These are phyloP conservation scores for Liparis tanakae DNA, from an alignment of 2,797 vertebrate genomes.

Conservation along the genomic window DNA sequence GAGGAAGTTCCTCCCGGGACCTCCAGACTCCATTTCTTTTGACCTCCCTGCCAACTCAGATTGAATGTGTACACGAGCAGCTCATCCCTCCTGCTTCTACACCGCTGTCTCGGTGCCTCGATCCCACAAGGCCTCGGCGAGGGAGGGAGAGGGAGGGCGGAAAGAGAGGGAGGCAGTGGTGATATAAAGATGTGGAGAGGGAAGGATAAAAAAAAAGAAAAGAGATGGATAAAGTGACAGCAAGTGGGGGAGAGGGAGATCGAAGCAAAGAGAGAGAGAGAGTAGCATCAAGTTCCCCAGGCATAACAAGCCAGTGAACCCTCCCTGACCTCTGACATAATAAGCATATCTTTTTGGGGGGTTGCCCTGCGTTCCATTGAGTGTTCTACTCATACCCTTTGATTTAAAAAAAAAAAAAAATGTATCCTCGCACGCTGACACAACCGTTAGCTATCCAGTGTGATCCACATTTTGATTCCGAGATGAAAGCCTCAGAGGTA, in stretches of 20 bases:
- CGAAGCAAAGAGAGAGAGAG: conserved; percentile 65
- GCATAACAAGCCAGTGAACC: conserved; percentile 77
- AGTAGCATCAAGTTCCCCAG: conserved; percentile 74
- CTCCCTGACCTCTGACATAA: conserved; percentile 82
- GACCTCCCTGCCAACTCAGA: conserved; percentile 81
- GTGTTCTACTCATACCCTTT: conserved; percentile 79
- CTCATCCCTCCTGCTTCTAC: conserved; percentile 79
- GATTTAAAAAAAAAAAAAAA: no score
- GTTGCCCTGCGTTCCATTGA: conserved; percentile 67
- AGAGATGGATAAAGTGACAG: conserved; percentile 67
- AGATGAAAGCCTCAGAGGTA: conserved; percentile 80
- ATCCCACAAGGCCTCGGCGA: conserved; percentile 69
- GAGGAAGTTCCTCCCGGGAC: conserved; percentile 76
- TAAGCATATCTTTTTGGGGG: conserved; percentile 79
- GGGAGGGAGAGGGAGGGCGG: background rate
- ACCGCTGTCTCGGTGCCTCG: conserved; percentile 69
- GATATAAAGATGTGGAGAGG: conserved; percentile 41
- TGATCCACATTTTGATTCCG: conserved; percentile 81
- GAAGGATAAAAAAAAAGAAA: background rate
- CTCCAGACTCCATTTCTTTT: conserved; percentile 78
- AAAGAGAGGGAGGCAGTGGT: background rate
- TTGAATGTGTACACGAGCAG: conserved; percentile 78
- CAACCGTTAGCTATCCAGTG: conserved; percentile 77
- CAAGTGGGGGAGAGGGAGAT: conserved; percentile 60
- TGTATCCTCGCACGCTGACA: conserved; percentile 72